phyloP scores from a whole-genome alignment of 2,113 vertebrate genomes.

The Notechis scutatus region DNA sequence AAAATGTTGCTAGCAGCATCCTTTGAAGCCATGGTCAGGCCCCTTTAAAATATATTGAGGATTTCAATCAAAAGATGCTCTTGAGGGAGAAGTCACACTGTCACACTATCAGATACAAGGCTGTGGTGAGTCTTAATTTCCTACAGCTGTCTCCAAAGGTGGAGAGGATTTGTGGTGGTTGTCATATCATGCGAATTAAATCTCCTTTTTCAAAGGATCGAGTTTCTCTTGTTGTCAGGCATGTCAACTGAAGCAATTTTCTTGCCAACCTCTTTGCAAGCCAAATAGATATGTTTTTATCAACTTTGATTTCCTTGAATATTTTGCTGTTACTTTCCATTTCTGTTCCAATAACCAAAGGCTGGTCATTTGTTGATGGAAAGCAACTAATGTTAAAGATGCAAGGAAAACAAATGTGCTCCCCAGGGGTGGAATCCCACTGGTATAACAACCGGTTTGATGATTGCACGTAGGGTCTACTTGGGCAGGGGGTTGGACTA shows the following conservation, averaged over 20 bases:
- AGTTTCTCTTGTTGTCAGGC: background rate
- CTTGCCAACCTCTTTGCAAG: background rate
- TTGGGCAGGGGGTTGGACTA: too few species aligned
- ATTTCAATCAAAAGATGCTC: background rate
- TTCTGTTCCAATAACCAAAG: background rate
- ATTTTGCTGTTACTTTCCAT: background rate
- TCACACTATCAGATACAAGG: background rate
- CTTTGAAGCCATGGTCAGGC: background rate
- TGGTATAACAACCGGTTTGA: too few species aligned
- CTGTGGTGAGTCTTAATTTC: constrained; percentile 1
- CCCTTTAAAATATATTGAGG: background rate
- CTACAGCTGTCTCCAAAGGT: background rate
- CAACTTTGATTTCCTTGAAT: background rate
- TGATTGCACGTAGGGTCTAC: too few species aligned
- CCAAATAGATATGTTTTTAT: background rate
- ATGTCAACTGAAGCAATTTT: background rate
- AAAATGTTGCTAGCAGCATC: background rate
- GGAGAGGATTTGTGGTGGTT: background rate
- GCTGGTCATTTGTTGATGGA: background rate
- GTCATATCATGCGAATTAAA: background rate
- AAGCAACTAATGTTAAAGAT: background rate
- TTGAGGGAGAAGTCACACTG: background rate
- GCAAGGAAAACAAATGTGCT: background rate
- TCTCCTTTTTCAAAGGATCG: background rate
- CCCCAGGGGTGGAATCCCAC: too few species aligned